These are phyloP conservation scores for Ochotona princeps DNA, from an alignment of 2,113 vertebrate species.

Conservation along the genomic window DNA sequence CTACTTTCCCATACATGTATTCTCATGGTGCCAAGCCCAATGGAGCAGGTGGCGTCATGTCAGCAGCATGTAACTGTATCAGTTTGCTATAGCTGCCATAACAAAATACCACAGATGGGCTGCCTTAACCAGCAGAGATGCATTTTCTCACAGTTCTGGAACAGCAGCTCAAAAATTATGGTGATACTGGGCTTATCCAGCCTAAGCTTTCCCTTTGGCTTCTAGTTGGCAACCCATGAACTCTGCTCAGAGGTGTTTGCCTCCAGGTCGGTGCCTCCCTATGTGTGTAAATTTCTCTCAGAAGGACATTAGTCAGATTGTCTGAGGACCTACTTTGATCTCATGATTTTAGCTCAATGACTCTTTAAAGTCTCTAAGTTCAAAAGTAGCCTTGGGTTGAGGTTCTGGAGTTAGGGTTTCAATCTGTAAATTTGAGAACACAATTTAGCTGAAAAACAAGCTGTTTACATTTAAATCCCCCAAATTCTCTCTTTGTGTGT, in stretches of 20 bases:
- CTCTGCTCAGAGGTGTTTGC: not conserved
- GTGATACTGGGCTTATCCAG: too few species aligned
- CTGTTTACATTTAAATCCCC: not conserved
- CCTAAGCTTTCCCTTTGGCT: not conserved
- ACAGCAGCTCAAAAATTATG: not conserved
- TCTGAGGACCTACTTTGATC: too few species aligned
- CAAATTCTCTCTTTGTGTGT: not conserved
- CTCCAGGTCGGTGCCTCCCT: not conserved
- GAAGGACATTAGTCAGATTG: not conserved
- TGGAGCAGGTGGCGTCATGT: not conserved
- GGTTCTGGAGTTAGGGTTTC: not conserved
- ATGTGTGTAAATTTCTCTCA: not conserved
- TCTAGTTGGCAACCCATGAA: not conserved
- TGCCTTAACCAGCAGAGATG: not conserved
- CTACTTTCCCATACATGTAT: not conserved
- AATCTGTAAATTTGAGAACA: not conserved
- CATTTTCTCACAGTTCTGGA: not conserved
- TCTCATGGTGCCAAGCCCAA: too few species aligned
- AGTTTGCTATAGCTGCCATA: rapidly evolving
- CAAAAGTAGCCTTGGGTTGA: not conserved
- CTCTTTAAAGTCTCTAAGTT: not conserved
- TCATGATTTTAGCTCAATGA: not conserved
- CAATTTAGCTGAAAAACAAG: not conserved
- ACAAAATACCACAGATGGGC: not conserved
- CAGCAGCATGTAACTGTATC: too few species aligned